Conservation (phyloP, 2,113 vertebrate species). For the Chaetops frenatus region DNA sequence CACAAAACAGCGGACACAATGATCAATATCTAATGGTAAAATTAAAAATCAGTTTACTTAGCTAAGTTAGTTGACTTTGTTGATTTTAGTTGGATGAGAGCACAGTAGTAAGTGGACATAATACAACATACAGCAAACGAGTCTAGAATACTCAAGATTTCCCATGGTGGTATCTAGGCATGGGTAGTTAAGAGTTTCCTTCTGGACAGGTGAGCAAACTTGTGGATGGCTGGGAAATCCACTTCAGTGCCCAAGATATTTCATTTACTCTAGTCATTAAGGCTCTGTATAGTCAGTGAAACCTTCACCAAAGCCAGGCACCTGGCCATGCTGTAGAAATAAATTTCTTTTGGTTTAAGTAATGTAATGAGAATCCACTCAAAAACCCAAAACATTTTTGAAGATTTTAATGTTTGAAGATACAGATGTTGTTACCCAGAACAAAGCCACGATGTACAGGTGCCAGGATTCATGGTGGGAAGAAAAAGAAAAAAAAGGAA, state of each 20-base stretch:
- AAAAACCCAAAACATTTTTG: not conserved
- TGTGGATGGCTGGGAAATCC: not conserved
- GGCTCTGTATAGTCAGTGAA: not conserved
- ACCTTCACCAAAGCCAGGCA: not conserved
- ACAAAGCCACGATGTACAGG: not conserved
- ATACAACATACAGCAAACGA: not conserved
- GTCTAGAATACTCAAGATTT: not conserved
- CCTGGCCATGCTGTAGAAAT: not conserved
- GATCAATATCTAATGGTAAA: not conserved
- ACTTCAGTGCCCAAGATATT: not conserved
- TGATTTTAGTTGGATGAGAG: not conserved
- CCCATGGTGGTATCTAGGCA: not conserved
- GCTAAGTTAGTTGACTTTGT: not conserved
- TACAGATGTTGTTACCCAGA: not conserved
- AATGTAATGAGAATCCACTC: fast-evolving
- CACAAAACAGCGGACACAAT: not conserved
- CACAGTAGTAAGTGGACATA: not conserved
- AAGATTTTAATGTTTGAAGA: no score
- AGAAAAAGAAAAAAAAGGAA: no score
- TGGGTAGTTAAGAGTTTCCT: not conserved
- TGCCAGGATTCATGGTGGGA: not conserved
- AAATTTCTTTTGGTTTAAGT: not conserved
- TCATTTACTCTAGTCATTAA: not conserved
- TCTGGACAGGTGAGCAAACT: not conserved
- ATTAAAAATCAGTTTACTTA: not conserved